phyloP scores from a whole-genome alignment of 2,888 invertebrate genomes.

The Catocala nupta region DNA sequence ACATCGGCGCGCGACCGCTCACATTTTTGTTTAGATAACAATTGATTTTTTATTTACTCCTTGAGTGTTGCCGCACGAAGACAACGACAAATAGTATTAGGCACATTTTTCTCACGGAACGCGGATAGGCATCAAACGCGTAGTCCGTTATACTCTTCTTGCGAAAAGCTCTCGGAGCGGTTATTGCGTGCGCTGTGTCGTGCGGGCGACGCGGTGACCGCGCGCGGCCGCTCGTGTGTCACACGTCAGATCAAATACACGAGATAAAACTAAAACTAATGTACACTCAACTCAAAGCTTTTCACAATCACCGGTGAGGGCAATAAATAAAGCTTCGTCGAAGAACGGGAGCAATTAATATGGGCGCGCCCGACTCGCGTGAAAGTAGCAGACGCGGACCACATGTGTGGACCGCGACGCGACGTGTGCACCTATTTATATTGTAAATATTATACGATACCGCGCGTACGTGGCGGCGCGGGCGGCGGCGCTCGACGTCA shows the following conservation, averaged over 20 bases:
- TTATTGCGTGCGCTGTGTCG: conserved; percentile 38
- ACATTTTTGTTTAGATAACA: conserved; percentile 84
- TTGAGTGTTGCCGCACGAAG: conserved; percentile 74
- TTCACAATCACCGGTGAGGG: conserved; percentile 83
- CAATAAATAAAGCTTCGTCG: conserved; percentile 86
- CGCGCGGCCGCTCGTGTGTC: conserved; percentile 70
- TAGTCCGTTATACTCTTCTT: conserved; percentile 63
- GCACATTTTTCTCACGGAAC: conserved; percentile 75
- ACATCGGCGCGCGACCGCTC: conserved; percentile 82
- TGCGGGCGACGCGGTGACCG: conserved; percentile 42
- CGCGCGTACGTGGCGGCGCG: conserved; percentile 4
- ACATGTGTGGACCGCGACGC: conserved; percentile 68
- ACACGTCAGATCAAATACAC: conserved; percentile 81
- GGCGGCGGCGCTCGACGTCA: conserved; percentile 1
- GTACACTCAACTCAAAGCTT: conserved; percentile 82
- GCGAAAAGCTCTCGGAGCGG: conserved; percentile 58
- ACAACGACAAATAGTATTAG: conserved; percentile 70
- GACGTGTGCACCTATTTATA: conserved; percentile 49
- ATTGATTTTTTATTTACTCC: conserved; percentile 84
- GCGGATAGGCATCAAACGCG: conserved; percentile 43
- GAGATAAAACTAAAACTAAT: conserved; percentile 84
- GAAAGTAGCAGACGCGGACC: conserved; percentile 80
- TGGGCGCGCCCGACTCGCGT: conserved; percentile 83
- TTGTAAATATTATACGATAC: conserved; percentile 35
- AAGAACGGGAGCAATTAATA: conserved; percentile 87